These are phyloP conservation scores for Falco novaeseelandiae DNA, from an alignment of 2,797 vertebrate species.

Conservation along the genomic window DNA sequence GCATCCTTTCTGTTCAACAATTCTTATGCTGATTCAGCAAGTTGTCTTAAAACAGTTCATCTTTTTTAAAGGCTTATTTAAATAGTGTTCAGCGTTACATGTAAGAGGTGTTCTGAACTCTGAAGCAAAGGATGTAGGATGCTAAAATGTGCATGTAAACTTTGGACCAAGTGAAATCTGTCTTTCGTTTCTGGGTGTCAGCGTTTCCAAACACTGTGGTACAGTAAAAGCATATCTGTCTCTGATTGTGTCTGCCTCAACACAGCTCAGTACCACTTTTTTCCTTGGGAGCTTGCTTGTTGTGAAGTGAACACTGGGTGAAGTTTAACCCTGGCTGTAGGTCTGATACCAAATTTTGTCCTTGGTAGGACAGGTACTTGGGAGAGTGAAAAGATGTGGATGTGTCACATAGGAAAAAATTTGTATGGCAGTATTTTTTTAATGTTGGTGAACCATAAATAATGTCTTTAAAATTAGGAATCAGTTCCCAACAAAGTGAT, in stretches of 20 bases:
- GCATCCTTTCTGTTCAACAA: neutral
- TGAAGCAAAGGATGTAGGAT: neutral
- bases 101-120: neutral
- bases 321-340: neutral
- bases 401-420: neutral
- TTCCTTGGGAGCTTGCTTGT: neutral
- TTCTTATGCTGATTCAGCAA: neutral
- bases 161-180: neutral
- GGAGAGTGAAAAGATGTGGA: neutral
- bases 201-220: neutral
- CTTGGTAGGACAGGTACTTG: neutral
- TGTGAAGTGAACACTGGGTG: neutral
- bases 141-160: neutral
- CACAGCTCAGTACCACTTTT: neutral
- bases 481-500: neutral
- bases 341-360: neutral
- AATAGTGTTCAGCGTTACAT: neutral
- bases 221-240: neutral
- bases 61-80: neutral
- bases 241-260: neutral
- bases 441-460: neutral
- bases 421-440: neutral
- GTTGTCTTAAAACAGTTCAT: neutral
- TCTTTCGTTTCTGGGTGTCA: neutral
- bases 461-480: neutral